Evolutionary conservation across 64 coral and sea anemone genomes (phyloP).

Genomic region (Porites lutea): DNA sequence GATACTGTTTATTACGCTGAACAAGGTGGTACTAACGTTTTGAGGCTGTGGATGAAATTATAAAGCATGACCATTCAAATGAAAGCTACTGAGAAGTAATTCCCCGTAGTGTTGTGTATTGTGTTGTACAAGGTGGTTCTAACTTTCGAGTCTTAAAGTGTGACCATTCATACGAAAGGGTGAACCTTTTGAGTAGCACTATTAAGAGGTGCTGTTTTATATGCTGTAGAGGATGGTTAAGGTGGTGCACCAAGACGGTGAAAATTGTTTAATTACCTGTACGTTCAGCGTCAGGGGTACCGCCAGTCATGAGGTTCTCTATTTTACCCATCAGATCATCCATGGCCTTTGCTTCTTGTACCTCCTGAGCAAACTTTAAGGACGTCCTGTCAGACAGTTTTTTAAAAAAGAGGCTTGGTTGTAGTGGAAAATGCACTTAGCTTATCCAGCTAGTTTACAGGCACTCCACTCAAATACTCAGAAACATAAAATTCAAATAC

Average conservation of each 20-base stretch:
- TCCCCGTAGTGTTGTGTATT: too few species aligned
- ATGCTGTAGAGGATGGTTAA: not conserved
- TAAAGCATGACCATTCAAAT: too few species aligned
- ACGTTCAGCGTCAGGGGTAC: not conserved
- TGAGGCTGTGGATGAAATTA: too few species aligned
- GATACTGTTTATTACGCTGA: too few species aligned
- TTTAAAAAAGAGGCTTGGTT: too few species aligned
- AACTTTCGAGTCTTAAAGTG: not conserved
- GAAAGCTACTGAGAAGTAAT: too few species aligned
- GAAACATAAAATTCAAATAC: too few species aligned
- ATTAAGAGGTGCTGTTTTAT: not conserved
- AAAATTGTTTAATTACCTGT: not conserved
- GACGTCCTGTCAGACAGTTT: constrained; percentile 46
- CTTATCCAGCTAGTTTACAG: too few species aligned
- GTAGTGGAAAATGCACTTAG: too few species aligned
- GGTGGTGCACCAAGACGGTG: not conserved
- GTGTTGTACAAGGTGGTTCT: too few species aligned
- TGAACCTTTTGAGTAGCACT: not conserved
- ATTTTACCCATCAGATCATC: constrained; percentile 77
- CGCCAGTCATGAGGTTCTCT: constrained; percentile 60
- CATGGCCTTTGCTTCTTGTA: constrained; percentile 77
- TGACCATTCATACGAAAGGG: not conserved
- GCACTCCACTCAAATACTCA: too few species aligned
- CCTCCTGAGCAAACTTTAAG: constrained; percentile 76
- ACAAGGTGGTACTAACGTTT: too few species aligned